Base-by-base conservation (phyloP, 2,888 invertebrate species). In the Drosophila longiperda region DNA sequence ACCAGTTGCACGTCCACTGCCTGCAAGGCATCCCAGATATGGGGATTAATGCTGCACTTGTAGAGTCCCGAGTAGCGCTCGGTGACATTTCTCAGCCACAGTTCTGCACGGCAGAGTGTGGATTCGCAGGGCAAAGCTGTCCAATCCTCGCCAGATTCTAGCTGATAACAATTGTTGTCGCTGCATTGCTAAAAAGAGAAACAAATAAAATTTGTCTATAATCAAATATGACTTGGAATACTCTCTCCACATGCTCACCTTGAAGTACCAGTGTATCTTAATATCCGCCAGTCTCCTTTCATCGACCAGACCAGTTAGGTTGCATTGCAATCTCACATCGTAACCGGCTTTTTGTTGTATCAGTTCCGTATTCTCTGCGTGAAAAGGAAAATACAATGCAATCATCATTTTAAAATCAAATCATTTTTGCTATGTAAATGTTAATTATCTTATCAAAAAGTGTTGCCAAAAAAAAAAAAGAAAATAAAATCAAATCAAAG, bases 31-130 rank as follows among this genome's bases (percentile, higher is more conserved):
- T 91, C 88, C 63, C 81, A 75, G 3, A 86, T 75, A 60, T 91
- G 89, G 0, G 93, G 93, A 68, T 90, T 87, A 5, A 92, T 89
- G 20, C 89, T 91, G 78, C 93, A 93, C 73, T 92, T 92, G 63
- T 93, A 93, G 12, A 93, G 84, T 1, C 93, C 93, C 4, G 93
- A 92, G 79, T 93, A 91, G 17, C 89, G 86, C 60, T 92, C 92
- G 1, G 92, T 92, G 0, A 92, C 82, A 78, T 93, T 93, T 29
- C 80, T 87, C 11, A 93, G 86, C 76, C 87, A 79, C 9, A 93
- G 77, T 32, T 89, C 88, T 3, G 90, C 75, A 7, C 89, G 88
- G 38, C 92, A 93, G 9, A 89, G 77, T 26, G 83, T 91, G 3
- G 89, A 80, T 38, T 91, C 89, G 57, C 93, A 93, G 0, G 91